Conservation (phyloP, 2,113 vertebrate genomes). For the Arvicanthis niloticus region DNA sequence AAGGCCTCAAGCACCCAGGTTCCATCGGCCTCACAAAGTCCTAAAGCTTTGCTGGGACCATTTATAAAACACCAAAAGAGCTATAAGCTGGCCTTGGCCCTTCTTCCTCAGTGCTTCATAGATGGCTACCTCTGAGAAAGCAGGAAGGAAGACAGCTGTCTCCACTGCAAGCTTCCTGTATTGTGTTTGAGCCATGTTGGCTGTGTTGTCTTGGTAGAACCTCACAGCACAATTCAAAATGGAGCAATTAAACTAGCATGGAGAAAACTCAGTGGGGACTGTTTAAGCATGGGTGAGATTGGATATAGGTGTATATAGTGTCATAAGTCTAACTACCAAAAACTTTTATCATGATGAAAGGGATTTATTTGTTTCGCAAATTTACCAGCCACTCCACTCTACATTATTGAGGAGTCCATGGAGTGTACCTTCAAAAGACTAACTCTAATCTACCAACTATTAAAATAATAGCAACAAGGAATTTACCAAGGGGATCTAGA, state of each 20-base stretch:
- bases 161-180: not conserved
- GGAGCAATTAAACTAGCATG: not conserved
- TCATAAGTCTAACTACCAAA: not conserved
- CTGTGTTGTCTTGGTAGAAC: not conserved
- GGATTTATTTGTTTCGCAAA: constrained; percentile 21
- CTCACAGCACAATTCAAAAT: constrained; percentile 3
- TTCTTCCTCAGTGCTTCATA: not conserved
- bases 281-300: not conserved
- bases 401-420: not conserved
- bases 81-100: not conserved
- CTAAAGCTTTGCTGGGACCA: not conserved
- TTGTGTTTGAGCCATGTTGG: not conserved
- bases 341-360: not conserved
- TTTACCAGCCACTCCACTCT: not conserved
- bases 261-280: not conserved
- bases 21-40: not conserved
- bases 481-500: not conserved
- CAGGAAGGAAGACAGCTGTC: constrained; percentile 20
- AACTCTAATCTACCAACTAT: constrained; percentile 27
- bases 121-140: constrained; percentile 20
- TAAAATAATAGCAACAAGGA: constrained; percentile 14
- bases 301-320: not conserved
- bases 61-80: not conserved
- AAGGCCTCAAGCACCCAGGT: not conserved
- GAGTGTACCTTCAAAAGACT: not conserved